Percentiles rank a stretch among this genome's conserved stretches.
phyloP scores from a whole-genome alignment of 2,888 invertebrate species.

The Torymus texanus region DNA sequence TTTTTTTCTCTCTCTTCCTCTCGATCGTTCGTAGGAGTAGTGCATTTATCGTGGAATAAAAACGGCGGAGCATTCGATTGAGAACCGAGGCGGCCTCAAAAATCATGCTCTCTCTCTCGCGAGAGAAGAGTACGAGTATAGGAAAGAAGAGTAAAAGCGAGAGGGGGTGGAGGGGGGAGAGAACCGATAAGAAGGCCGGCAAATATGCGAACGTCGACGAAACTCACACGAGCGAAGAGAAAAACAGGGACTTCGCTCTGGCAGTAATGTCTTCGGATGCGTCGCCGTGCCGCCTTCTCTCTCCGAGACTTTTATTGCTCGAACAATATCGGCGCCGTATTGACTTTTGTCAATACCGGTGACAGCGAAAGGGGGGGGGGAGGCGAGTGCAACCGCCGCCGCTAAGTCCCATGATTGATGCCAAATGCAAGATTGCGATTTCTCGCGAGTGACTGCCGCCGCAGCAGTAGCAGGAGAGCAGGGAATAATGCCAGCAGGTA shows the following conservation, averaged over 20 bases:
- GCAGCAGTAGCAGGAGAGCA: not conserved
- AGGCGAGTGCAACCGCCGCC: not conserved
- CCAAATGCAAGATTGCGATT: conserved; percentile 53
- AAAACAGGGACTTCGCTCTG: conserved; percentile 28
- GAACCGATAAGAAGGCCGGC: conserved; percentile 47
- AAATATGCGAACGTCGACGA: conserved; percentile 51
- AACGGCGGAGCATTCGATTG: conserved; percentile 47
- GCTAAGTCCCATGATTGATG: conserved; percentile 36
- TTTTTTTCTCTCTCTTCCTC: not conserved
- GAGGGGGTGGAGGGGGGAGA: conserved; percentile 8
- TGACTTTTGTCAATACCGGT: conserved; percentile 45
- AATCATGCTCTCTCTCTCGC: conserved; percentile 9
- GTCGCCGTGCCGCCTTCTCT: not conserved
- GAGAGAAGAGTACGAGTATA: not conserved
- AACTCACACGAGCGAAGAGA: conserved; percentile 15
- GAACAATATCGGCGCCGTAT: conserved; percentile 42
- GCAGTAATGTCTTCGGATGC: conserved; percentile 36
- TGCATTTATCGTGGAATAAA: conserved; percentile 49
- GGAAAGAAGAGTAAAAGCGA: not conserved
- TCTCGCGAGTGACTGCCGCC: conserved; percentile 4
- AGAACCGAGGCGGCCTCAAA: conserved; percentile 26
- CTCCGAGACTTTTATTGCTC: conserved; percentile 38
- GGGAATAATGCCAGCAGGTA: conserved; percentile 28
- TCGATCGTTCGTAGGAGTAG: not conserved
- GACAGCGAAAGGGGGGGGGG: not conserved